phyloP scores from a whole-genome alignment of 1,140 invertebrate genomes.

The Goniozus legneri region DNA sequence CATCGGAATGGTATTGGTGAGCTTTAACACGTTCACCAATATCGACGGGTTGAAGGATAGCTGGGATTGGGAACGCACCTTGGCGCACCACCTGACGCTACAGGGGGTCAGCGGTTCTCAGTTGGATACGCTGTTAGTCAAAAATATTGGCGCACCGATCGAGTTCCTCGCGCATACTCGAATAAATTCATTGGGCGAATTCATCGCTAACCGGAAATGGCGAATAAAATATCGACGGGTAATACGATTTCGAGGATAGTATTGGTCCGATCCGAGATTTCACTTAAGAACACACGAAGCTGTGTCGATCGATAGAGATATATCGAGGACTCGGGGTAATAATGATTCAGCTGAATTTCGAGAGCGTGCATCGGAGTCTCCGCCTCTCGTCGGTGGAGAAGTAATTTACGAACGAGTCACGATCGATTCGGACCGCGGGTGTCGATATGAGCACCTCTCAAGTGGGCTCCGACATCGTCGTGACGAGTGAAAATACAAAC shows the following conservation, averaged over 20 bases:
- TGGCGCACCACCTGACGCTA: constrained; percentile 31
- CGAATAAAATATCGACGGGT: too few relatives aligned
- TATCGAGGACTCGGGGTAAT: constrained; percentile 32
- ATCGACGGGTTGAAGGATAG: too few relatives aligned
- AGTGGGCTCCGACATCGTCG: constrained; percentile 27
- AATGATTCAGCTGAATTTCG: constrained; percentile 37
- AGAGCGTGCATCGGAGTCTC: neutral
- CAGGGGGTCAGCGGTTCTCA: constrained; percentile 41
- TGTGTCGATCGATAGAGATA: constrained; percentile 46
- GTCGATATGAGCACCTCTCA: constrained; percentile 43
- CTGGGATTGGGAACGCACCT: constrained; percentile 30
- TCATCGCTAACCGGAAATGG: too few relatives aligned
- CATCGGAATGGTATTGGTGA: too few relatives aligned
- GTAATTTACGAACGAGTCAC: constrained; percentile 37
- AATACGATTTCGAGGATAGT: too few relatives aligned
- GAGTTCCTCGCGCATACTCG: too few relatives aligned
- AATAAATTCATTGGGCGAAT: too few relatives aligned
- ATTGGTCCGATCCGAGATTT: constrained; percentile 24
- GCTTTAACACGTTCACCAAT: too few relatives aligned
- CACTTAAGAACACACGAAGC: constrained; percentile 32
- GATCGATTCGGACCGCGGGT: constrained; percentile 32
- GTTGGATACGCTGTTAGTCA: too few relatives aligned
- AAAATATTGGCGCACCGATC: too few relatives aligned
- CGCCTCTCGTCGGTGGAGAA: constrained; percentile 2
- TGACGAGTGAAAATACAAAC: constrained; percentile 55